These are phyloP conservation scores for Sebastiscus tertius DNA, from an alignment of 2,797 vertebrate species.

Conservation along the genomic window DNA sequence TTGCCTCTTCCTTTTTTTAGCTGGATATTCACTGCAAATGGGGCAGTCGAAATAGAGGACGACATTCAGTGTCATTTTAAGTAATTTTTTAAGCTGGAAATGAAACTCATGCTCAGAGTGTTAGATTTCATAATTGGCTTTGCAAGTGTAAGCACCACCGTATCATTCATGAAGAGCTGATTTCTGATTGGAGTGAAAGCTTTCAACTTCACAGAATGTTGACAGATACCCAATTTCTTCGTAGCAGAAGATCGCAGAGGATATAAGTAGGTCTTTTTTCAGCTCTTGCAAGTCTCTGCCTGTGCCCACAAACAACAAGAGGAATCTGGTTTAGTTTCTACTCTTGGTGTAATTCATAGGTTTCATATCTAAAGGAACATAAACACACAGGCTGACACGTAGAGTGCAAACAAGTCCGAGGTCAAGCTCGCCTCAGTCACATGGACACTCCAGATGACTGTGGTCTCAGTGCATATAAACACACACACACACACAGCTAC, in stretches of 20 bases:
- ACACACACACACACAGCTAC: neutral
- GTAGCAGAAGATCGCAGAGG: neutral
- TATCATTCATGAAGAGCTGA: slow-evolving; percentile 10
- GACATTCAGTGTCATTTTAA: neutral
- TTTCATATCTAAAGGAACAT: neutral
- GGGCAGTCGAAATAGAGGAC: neutral
- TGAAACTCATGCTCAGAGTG: neutral
- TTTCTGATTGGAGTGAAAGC: slow-evolving; percentile 19
- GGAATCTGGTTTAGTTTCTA: neutral
- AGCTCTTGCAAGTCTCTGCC: neutral
- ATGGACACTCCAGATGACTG: slow-evolving; percentile 65
- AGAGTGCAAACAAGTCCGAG: slow-evolving; percentile 45
- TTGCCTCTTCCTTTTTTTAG: neutral
- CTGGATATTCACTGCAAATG: neutral
- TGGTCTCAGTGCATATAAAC: slow-evolving; percentile 34
- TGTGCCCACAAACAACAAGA: neutral
- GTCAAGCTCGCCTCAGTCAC: slow-evolving; percentile 62
- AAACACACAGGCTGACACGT: slow-evolving; percentile 25
- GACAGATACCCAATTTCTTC: slow-evolving; percentile 7
- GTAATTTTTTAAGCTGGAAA: slow-evolving; percentile 1
- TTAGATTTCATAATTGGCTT: slow-evolving; percentile 9
- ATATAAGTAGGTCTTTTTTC: slow-evolving; percentile 14
- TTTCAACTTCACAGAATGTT: slow-evolving; percentile 16
- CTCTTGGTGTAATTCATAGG: neutral
- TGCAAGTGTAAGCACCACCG: neutral